phyloP scores from a whole-genome alignment of 2,888 invertebrate genomes.

The Sepioteuthis lessoniana region DNA sequence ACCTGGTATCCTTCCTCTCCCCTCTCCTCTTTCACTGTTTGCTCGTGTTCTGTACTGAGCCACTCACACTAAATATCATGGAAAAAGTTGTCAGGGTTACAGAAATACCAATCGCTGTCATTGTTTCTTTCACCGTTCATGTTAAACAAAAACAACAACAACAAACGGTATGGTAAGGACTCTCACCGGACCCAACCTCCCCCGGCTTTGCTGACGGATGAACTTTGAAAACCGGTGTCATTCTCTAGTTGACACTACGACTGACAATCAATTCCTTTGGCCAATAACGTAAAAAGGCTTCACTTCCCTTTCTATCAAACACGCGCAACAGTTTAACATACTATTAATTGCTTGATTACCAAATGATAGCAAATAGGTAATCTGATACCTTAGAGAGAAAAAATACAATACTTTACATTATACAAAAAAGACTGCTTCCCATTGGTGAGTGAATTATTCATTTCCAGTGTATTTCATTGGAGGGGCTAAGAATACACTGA shows the following conservation, averaged over 20 bases:
- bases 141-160: too few species aligned
- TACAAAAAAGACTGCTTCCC: too few species aligned
- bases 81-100: background rate
- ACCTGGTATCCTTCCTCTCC: too few species aligned
- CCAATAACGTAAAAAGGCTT: too few species aligned
- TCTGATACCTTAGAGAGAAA: background rate
- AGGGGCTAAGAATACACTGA: too few species aligned
- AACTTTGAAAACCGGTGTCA: background rate
- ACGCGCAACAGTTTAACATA: background rate
- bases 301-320: background rate
- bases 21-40: background rate
- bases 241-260: background rate
- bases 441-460: too few species aligned
- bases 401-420: too few species aligned
- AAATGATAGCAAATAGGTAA: background rate
- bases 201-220: background rate
- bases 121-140: too few species aligned
- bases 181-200: background rate
- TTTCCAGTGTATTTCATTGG: too few species aligned
- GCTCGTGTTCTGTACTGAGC: background rate
- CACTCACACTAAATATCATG: background rate
- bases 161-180: too few species aligned
- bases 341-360: background rate
- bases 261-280: background rate
- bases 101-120: background rate